Evolutionary conservation across 2,888 invertebrate genomes (phyloP).

Genomic region (Leucania comma): DNA sequence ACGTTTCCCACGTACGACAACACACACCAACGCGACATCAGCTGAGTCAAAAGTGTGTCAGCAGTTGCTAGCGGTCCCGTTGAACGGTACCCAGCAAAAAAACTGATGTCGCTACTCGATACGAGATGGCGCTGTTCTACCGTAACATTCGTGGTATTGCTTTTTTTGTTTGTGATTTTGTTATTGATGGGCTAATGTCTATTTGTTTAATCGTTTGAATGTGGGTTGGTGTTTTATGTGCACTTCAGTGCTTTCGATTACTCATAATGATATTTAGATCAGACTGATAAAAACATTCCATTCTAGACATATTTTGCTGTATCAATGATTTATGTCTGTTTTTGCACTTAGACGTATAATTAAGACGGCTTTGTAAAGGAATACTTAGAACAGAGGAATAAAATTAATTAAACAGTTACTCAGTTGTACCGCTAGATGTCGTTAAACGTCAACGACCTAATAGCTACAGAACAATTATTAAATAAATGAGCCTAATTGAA

Average conservation of each 20-base stretch:
- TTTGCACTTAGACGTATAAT: conserved; percentile 24
- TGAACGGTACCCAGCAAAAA: conserved; percentile 80
- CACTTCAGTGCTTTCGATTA: conserved; percentile 62
- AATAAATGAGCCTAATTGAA: conserved; percentile 70
- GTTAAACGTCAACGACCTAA: conserved; percentile 61
- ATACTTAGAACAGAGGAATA: conserved; percentile 30
- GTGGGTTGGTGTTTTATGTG: conserved; percentile 54
- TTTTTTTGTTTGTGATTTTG: conserved; percentile 19
- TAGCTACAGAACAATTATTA: conserved; percentile 60
- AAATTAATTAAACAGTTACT: conserved; percentile 57
- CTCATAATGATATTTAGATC: conserved; percentile 68
- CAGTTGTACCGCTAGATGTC: conserved; percentile 72
- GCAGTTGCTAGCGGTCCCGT: conserved; percentile 79
- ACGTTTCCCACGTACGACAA: conserved; percentile 70
- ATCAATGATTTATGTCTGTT: conserved; percentile 50
- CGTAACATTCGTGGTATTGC: conserved; percentile 35
- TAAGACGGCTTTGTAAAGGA: conserved; percentile 13
- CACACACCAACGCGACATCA: conserved; percentile 76
- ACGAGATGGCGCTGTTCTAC: conserved; percentile 80
- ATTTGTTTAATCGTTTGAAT: conserved; percentile 35
- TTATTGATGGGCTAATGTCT: conserved; percentile 30
- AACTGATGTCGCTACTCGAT: conserved; percentile 77
- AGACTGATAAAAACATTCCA: conserved; percentile 65
- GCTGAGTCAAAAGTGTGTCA: conserved; percentile 89
- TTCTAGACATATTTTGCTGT: conserved; percentile 50